Conservation (phyloP, 1,140 invertebrate species). For the Gyrodactylus salaris region DNA sequence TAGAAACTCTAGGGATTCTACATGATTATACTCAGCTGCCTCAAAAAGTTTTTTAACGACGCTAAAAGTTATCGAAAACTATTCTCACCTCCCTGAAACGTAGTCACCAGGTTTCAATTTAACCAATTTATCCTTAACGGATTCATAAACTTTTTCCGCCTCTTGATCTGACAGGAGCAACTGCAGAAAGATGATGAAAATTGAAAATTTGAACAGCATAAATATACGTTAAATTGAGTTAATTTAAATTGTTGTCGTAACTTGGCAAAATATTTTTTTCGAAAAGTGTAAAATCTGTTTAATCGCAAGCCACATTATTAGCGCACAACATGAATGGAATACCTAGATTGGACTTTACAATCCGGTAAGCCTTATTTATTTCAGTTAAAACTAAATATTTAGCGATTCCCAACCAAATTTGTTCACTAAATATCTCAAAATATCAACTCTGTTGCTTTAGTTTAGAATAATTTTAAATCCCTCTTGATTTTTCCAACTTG, state of each 20-base stretch:
- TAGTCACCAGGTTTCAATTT: background rate
- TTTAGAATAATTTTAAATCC: too few species aligned
- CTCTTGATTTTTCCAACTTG: too few species aligned
- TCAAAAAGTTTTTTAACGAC: background rate
- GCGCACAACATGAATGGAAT: background rate
- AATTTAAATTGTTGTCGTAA: too few species aligned
- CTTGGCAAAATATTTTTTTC: too few species aligned
- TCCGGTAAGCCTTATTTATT: background rate
- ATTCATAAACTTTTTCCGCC: background rate
- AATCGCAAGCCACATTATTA: background rate
- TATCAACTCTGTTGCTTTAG: too few species aligned
- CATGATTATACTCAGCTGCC: background rate
- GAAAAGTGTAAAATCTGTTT: background rate
- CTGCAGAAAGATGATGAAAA: too few species aligned
- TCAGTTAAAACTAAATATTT: too few species aligned
- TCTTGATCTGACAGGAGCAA: background rate
- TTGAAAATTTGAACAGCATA: too few species aligned
- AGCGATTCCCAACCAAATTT: too few species aligned
- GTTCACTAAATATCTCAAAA: too few species aligned
- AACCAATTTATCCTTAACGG: background rate
- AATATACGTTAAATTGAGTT: too few species aligned
- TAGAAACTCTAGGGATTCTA: background rate
- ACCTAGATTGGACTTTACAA: background rate
- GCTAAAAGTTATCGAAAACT: background rate
- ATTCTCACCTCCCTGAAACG: background rate